Base-by-base conservation (phyloP, 2,888 invertebrate genomes). In the Odontocerum albicorne region DNA sequence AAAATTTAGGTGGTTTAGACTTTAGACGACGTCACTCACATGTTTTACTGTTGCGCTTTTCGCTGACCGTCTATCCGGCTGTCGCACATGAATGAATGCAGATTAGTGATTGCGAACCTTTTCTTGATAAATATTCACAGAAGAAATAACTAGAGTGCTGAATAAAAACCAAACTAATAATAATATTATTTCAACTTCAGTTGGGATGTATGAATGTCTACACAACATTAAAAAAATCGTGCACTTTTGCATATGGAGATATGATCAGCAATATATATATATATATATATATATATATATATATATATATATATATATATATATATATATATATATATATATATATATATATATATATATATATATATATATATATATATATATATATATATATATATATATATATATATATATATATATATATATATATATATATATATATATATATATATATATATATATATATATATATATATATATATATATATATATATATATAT, bases 381-480 rank as follows among this genome's bases (percentile, higher is more conserved):
- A n/a, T 43, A 40, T 15, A 19, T 32, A 31, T 39, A 36, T 13
- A 35, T 46, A 13, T 20, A 13, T 27, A 32, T 27, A 47, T 55
- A 50, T 35, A 38, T 10, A 27, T 22, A 50, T 36, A 3, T 27
- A 17, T 27, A 16, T 15, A 27, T 46, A 60, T 63, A 60, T 63
- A 59, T 63, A 62, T 81, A 82, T 36, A 76, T 88, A 89, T 81
- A 62, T 88, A 27, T 27, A 27, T 27, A 27, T 27, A 27, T 27
- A 27, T 27, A 27, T 27, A 27, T 27, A 27, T 27, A 27, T 27
- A 27, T 27, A 27, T 27, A 27, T 27, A 27, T 27, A 27, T 27
- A 27, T 27, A 27, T 27, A 27, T 27, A 27, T 27, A 27, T 27
- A 27, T 27, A 27, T 27, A 27, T 27, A 27, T 27, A 27, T 27